A percentile compares a stretch with the other conserved stretches of the same genome.
Evolutionary conservation across 2,888 invertebrate genomes (phyloP).

Genomic region (Aquatica leii): DNA sequence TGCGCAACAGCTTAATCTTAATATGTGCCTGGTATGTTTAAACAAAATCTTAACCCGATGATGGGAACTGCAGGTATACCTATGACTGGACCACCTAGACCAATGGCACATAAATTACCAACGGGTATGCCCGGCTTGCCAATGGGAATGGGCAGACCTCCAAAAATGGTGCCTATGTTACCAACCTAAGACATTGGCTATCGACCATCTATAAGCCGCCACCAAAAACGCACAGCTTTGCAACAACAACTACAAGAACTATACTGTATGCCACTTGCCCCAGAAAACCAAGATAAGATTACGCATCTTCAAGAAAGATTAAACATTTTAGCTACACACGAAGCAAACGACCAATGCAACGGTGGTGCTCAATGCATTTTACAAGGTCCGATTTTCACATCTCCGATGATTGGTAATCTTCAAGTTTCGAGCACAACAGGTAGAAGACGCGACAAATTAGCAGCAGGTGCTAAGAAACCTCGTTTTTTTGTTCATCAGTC

Average conservation of each 20-base stretch:
- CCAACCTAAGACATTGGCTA: constrained; percentile 53
- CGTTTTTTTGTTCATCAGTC: no score
- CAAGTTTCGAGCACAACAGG: constrained; percentile 87
- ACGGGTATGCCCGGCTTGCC: constrained; percentile 55
- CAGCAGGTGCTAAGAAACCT: constrained; percentile 79
- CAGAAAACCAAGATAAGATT: constrained; percentile 88
- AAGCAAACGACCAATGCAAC: constrained; percentile 82
- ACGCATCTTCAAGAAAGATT: constrained; percentile 83
- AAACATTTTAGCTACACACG: constrained; percentile 82
- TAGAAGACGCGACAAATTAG: constrained; percentile 79
- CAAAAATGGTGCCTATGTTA: constrained; percentile 51
- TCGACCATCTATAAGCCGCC: constrained; percentile 74
- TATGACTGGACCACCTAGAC: constrained; percentile 52
- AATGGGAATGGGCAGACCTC: constrained; percentile 52
- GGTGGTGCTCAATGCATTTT: constrained; percentile 84
- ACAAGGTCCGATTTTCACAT: constrained; percentile 77
- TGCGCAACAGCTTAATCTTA: constrained; percentile 25
- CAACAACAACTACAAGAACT: constrained; percentile 92
- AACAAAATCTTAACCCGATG: constrained; percentile 49
- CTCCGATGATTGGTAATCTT: constrained; percentile 84
- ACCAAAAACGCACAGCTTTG: constrained; percentile 85
- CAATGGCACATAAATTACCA: constrained; percentile 61
- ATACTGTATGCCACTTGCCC: constrained; percentile 85
- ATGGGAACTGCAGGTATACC: constrained; percentile 59
- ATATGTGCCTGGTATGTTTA: constrained; percentile 51